These are phyloP conservation scores for Acheta domesticus DNA, from an alignment of 2,888 invertebrate species.

Conservation along the genomic window DNA sequence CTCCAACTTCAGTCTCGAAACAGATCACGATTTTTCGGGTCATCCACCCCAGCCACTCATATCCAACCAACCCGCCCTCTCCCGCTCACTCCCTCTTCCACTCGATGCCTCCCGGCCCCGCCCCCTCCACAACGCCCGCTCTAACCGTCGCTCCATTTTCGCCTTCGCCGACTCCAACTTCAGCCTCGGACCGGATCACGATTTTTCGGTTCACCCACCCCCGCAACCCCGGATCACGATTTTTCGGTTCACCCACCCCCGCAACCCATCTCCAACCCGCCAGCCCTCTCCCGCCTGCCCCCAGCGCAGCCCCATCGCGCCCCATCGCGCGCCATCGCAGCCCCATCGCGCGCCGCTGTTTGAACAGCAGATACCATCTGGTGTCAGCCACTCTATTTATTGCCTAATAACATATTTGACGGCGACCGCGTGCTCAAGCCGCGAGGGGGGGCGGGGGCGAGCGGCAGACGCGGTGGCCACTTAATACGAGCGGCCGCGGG, in stretches of 20 bases:
- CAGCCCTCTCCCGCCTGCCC: background rate
- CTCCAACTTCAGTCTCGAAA: too few relatives aligned
- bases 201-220: background rate
- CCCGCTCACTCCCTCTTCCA: too few relatives aligned
- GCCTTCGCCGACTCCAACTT: too few relatives aligned
- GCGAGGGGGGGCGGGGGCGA: background rate
- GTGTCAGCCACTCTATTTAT: constrained; percentile 6
- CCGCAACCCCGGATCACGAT: too few relatives aligned
- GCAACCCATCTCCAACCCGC: background rate
- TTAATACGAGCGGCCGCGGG: too few relatives aligned
- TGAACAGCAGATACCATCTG: constrained; percentile 9
- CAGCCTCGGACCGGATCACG: too few relatives aligned
- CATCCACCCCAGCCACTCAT: too few relatives aligned
- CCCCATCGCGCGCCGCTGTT: background rate
- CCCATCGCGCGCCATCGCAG: background rate
- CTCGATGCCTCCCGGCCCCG: too few relatives aligned
- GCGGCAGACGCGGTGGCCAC: background rate
- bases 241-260: background rate
- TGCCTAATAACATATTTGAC: constrained; percentile 18
- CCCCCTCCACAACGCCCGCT: too few relatives aligned
- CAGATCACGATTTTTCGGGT: too few relatives aligned
- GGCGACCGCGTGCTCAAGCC: background rate
- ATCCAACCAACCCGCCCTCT: too few relatives aligned
- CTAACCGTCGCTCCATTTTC: too few relatives aligned
- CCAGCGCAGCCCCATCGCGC: background rate